Evolutionary conservation across 2,888 invertebrate species (phyloP).

Genomic region (Helleia helle): DNA sequence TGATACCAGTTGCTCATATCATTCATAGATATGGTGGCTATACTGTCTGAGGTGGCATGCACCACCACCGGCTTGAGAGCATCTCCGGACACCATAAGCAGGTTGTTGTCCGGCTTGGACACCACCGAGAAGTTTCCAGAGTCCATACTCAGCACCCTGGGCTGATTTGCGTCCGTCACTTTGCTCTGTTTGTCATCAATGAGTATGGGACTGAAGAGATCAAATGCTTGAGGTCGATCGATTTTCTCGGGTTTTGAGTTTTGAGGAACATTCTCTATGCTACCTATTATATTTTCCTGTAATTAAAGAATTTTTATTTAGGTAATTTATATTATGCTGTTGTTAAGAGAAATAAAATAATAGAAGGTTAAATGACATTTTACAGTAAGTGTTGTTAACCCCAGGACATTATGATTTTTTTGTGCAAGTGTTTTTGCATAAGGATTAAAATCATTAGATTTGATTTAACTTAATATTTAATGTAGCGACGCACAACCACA

Average conservation of each 20-base stretch:
- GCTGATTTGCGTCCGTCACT: slow-evolving; percentile 41
- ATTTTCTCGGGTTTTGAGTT: slow-evolving; percentile 32
- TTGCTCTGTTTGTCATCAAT: slow-evolving; percentile 55
- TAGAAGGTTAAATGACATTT: too few relatives aligned
- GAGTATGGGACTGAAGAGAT: slow-evolving; percentile 71
- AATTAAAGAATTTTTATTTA: slow-evolving; percentile 18
- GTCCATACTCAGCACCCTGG: slow-evolving; percentile 51
- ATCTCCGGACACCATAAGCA: slow-evolving; percentile 50
- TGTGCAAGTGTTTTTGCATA: too few relatives aligned
- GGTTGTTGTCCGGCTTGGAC: slow-evolving; percentile 46
- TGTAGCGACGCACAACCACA: too few relatives aligned
- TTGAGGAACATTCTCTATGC: slow-evolving; percentile 21
- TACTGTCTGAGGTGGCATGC: slow-evolving; percentile 53
- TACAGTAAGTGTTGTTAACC: too few relatives aligned
- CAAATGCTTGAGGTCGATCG: slow-evolving; percentile 54
- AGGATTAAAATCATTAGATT: too few relatives aligned
- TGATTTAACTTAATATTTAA: too few relatives aligned
- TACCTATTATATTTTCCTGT: slow-evolving; percentile 45
- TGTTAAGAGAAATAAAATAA: too few relatives aligned
- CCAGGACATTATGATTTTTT: too few relatives aligned
- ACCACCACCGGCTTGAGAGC: slow-evolving; percentile 46
- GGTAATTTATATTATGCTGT: too few relatives aligned
- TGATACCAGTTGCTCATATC: slow-evolving; percentile 81
- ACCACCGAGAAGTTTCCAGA: slow-evolving; percentile 59
- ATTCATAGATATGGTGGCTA: slow-evolving; percentile 69